Evolutionary conservation across 1,140 invertebrate species (phyloP).

Genomic region (Camponotus floridanus): DNA sequence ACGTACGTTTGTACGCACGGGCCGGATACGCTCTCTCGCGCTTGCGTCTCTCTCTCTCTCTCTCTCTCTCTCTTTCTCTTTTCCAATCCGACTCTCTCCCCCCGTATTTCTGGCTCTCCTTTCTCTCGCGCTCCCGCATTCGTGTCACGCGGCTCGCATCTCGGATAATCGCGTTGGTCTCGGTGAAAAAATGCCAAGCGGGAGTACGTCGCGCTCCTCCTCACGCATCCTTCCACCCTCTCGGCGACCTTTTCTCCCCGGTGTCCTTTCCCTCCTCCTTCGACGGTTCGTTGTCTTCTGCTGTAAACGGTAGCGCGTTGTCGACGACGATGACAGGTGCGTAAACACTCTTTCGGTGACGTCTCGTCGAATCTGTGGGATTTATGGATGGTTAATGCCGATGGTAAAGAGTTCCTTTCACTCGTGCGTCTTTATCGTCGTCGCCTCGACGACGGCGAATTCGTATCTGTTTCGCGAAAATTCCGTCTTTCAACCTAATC

Average conservation of each 20-base stretch:
- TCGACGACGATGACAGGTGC: constrained; percentile 75
- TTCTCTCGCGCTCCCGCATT: constrained; percentile 79
- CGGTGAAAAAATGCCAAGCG: constrained; percentile 68
- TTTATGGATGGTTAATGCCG: background rate
- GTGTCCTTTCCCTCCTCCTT: background rate
- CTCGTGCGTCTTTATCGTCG: constrained; percentile 5
- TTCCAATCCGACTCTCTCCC: background rate
- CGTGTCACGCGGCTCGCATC: constrained; percentile 79
- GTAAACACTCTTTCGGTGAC: constrained; percentile 58
- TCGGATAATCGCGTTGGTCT: constrained; percentile 70
- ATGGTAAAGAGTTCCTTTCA: background rate
- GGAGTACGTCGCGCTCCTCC: constrained; percentile 54
- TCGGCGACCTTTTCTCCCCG: background rate
- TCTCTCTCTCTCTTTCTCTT: constrained; percentile 6
- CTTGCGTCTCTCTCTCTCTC: constrained; percentile 22
- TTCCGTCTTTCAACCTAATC: background rate
- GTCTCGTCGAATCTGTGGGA: background rate
- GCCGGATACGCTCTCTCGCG: constrained; percentile 30
- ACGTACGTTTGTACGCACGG: constrained; percentile 33
- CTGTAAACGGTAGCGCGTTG: constrained; percentile 46
- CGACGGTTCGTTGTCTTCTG: background rate
- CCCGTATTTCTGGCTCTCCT: constrained; percentile 67
- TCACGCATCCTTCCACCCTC: constrained; percentile 67
- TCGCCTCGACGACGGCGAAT: background rate
- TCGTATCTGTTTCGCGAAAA: background rate